phyloP scores from a whole-genome alignment of 2,888 invertebrate genomes.

The Hydropsyche betteni region DNA sequence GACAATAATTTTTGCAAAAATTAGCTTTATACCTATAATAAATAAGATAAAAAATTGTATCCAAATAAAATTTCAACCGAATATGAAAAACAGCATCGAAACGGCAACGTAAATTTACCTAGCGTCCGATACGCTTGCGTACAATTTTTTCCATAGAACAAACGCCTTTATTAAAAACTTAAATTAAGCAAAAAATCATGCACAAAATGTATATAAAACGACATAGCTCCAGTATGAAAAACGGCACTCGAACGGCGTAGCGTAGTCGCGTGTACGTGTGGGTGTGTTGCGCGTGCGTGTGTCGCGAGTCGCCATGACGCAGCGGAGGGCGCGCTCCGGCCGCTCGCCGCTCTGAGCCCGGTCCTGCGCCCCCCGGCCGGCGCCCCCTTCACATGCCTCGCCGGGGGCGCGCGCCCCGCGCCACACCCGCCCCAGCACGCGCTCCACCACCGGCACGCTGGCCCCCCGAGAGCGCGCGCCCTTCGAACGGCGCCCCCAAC shows the following conservation, averaged over 20 bases:
- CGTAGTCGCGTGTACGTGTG: conserved; percentile 4
- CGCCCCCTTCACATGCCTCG: conserved; percentile 55
- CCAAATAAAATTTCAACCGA: no score
- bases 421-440: conserved; percentile 54
- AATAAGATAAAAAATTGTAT: no score
- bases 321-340: conserved; percentile 6
- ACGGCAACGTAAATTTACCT: no score
- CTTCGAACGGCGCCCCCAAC: conserved; percentile 39
- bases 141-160: no score
- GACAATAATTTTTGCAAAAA: no score
- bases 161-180: background rate
- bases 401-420: conserved; percentile 56
- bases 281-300: background rate
- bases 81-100: no score
- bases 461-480: conserved; percentile 54
- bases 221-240: no score
- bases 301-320: conserved; percentile 27
- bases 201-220: no score
- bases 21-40: no score
- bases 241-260: background rate
- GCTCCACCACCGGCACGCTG: conserved; percentile 60
- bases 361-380: background rate
- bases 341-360: conserved; percentile 2
- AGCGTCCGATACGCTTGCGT: no score
- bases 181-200: background rate